Conservation (phyloP, 2,797 vertebrate species). For the Otolemur crassicaudatus region DNA sequence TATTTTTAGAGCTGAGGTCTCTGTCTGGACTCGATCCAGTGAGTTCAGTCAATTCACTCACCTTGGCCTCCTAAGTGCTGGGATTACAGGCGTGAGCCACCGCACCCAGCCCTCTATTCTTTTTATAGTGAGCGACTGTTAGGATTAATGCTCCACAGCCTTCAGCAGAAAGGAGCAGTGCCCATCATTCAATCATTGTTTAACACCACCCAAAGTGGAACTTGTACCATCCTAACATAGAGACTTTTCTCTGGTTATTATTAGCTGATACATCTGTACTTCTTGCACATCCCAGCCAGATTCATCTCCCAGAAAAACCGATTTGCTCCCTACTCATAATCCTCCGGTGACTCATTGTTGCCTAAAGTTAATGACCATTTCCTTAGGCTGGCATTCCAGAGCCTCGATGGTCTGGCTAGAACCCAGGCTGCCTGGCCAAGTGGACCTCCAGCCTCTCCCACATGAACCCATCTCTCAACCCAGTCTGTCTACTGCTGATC, state of each 20-base stretch:
- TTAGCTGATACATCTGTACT: not conserved
- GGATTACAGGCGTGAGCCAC: too few relatives aligned
- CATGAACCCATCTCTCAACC: not conserved
- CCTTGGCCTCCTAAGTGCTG: too few relatives aligned
- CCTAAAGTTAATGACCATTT: constrained; percentile 44
- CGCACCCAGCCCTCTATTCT: not conserved
- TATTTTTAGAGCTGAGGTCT: too few relatives aligned
- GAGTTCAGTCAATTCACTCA: too few relatives aligned
- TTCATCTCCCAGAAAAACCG: constrained; percentile 43
- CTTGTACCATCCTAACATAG: not conserved
- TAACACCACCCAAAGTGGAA: not conserved
- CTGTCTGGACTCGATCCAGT: too few relatives aligned
- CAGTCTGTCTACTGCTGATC: not conserved
- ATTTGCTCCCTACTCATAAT: constrained; percentile 45
- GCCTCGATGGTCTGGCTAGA: not conserved
- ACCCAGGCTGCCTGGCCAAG: not conserved
- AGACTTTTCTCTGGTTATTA: not conserved
- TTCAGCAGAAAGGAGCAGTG: not conserved
- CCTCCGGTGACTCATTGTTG: constrained; percentile 49
- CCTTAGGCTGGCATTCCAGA: constrained; percentile 2
- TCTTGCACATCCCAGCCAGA: not conserved
- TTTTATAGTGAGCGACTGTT: not conserved
- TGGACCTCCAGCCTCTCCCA: not conserved
- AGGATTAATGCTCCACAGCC: not conserved
- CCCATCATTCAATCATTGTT: not conserved